Conservation (phyloP, 2,888 invertebrate genomes). For the Eristalinus aeneus region DNA sequence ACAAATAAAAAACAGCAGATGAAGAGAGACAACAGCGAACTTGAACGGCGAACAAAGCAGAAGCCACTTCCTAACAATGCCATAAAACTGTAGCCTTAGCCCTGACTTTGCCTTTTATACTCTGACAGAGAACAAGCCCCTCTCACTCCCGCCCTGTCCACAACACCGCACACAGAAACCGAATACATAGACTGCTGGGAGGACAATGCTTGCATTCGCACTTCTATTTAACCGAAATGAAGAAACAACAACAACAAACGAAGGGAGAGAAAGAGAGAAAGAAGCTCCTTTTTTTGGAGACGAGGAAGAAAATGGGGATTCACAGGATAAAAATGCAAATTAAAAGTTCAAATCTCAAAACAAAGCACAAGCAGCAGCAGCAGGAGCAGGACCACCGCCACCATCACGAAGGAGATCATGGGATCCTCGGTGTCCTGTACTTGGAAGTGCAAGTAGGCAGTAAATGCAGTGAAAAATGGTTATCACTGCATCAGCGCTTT, state of each 20-base stretch:
- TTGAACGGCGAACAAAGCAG: conserved; percentile 63
- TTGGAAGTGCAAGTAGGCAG: conserved; percentile 25
- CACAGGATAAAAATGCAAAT: conserved; percentile 70
- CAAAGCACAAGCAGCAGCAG: not conserved
- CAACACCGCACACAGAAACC: too few species aligned
- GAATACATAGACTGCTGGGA: conserved; percentile 21
- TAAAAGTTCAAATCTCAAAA: conserved; percentile 68
- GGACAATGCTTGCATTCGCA: conserved; percentile 70
- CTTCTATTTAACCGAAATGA: conserved; percentile 64
- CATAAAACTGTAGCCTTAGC: conserved; percentile 67
- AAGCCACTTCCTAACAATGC: conserved; percentile 68
- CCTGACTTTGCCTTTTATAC: conserved; percentile 66
- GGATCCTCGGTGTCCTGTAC: not conserved
- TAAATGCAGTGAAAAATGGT: conserved; percentile 15
- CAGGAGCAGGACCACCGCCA: not conserved
- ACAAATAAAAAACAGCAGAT: not conserved
- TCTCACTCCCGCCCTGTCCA: not conserved
- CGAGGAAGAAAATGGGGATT: conserved; percentile 40
- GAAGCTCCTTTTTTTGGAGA: not conserved
- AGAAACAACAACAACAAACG: not conserved
- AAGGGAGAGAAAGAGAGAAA: conserved; percentile 6
- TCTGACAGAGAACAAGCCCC: conserved; percentile 31
- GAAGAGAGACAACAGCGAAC: conserved; percentile 56
- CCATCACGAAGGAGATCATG: not conserved
- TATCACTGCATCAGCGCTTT: conserved; percentile 55